Evolutionary conservation across 2,797 vertebrate genomes (phyloP).

Genomic region (Eutrigla gurnardus): DNA sequence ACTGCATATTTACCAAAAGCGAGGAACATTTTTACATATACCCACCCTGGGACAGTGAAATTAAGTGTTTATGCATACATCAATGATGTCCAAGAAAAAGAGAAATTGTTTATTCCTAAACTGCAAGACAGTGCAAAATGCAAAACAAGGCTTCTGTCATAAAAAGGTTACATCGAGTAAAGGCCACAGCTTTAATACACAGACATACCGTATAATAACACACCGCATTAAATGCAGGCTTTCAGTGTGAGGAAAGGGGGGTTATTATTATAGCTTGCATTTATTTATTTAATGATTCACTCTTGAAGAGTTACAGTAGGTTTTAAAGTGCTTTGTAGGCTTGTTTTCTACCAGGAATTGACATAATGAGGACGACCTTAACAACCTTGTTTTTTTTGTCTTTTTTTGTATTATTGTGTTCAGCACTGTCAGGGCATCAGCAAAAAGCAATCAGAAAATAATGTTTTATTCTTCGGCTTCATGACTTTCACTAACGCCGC

Average conservation of each 20-base stretch:
- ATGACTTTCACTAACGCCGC: no score
- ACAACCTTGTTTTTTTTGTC: background rate
- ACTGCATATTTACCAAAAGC: conserved; percentile 34
- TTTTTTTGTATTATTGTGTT: no score
- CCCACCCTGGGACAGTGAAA: conserved; percentile 25
- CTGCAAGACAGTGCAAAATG: conserved; percentile 31
- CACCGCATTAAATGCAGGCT: background rate
- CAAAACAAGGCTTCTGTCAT: conserved; percentile 32
- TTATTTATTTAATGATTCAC: background rate
- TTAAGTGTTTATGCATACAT: conserved; percentile 41
- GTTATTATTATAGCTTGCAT: background rate
- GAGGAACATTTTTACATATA: conserved; percentile 61
- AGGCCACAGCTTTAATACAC: conserved; percentile 43
- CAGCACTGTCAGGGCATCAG: no score
- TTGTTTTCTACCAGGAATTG: background rate
- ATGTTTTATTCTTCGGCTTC: no score
- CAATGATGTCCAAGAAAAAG: conserved; percentile 30
- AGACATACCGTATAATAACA: background rate
- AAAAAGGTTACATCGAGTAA: conserved; percentile 30
- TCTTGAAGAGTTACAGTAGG: background rate
- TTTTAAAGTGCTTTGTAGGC: background rate
- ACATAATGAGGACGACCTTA: background rate
- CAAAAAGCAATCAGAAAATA: no score
- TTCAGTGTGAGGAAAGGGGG: conserved; percentile 21
- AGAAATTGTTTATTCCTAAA: conserved; percentile 30